Base-by-base conservation (phyloP, 2,113 vertebrate species). In the Tricholaema leucomelas region DNA sequence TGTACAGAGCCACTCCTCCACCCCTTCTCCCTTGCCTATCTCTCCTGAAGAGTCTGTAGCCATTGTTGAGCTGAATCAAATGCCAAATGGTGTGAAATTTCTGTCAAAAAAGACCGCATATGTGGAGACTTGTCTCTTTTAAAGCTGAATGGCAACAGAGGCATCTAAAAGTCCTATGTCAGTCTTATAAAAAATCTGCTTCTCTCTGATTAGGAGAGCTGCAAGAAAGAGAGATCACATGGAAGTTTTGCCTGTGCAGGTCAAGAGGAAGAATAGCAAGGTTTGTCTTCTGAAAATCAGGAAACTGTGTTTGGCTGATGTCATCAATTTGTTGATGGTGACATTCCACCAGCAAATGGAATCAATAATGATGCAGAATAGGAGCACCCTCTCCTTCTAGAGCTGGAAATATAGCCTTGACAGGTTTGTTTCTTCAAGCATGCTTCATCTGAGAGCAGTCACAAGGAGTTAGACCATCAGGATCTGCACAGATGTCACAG, bases 361-460 rank as follows among this genome's bases (percentile, higher is more conserved):
- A 28, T 4, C 10, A 56, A 44, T 0, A 0, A 8, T 46, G 44
- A 6, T 59, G n/a, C 0, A 1, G 35, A 58, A 23, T 6, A 12
- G 10, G 12, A 40, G 17, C 11, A 18, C 4, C 12, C 2, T 24
- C 44, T 55, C 10, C 21, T 66, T 40, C 54, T 27, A 11, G 4
- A 42, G 15, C 15, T 76, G 58, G 40, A 55, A 58, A 28, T n/a
- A 7, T 14, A 21, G 18, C 15, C 59, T 18, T 21, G n/a, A 21
- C 40, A 5, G 46, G 28, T 25, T 8, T 24, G 35, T 58, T 42
- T 27, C 11, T 20, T 8, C 25, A 42, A 55, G 6, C 7, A 8
- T 15, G 55, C 25, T 33, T 54, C 24, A 19, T 35, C 12, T 40
- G 9, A 42, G 46, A 48, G 38, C 17, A 83, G 25, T 33, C 24